phyloP scores from a whole-genome alignment of 2,888 invertebrate species.

The Xanthorhoe spadicearia region DNA sequence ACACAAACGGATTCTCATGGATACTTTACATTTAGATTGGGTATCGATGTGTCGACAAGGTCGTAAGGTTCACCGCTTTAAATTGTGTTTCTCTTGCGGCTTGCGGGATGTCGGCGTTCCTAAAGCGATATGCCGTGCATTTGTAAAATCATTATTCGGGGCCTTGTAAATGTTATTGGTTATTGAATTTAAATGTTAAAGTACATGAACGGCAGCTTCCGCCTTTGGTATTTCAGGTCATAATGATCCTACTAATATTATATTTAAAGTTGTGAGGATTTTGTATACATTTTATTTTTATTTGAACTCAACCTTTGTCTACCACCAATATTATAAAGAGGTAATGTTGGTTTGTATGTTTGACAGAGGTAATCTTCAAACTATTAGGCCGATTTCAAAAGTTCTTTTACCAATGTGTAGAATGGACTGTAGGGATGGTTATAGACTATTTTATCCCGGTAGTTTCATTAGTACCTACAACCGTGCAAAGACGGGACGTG shows the following conservation, averaged over 20 bases:
- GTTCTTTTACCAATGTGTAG: too few relatives aligned
- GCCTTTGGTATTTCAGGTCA: background rate
- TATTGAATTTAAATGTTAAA: conserved; percentile 7
- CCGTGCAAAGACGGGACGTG: too few relatives aligned
- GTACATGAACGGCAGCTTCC: background rate
- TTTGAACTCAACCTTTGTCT: too few relatives aligned
- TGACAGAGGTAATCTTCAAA: too few relatives aligned
- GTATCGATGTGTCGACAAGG: conserved; percentile 37
- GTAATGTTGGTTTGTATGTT: too few relatives aligned
- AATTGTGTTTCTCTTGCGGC: conserved; percentile 30
- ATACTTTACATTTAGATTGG: conserved; percentile 48
- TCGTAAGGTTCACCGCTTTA: conserved; percentile 31
- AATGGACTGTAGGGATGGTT: too few relatives aligned
- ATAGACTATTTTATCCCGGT: too few relatives aligned
- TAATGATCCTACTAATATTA: background rate
- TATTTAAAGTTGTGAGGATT: background rate
- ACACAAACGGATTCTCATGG: conserved; percentile 58
- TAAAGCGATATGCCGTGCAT: conserved; percentile 16
- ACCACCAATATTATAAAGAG: too few relatives aligned
- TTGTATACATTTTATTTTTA: too few relatives aligned
- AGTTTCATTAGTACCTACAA: too few relatives aligned
- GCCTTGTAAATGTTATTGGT: conserved; percentile 11
- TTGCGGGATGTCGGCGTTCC: conserved; percentile 18
- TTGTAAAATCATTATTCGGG: conserved; percentile 17
- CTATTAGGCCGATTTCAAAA: too few relatives aligned